phyloP scores from a whole-genome alignment of 2,113 vertebrate genomes.

The Lathamus discolor region DNA sequence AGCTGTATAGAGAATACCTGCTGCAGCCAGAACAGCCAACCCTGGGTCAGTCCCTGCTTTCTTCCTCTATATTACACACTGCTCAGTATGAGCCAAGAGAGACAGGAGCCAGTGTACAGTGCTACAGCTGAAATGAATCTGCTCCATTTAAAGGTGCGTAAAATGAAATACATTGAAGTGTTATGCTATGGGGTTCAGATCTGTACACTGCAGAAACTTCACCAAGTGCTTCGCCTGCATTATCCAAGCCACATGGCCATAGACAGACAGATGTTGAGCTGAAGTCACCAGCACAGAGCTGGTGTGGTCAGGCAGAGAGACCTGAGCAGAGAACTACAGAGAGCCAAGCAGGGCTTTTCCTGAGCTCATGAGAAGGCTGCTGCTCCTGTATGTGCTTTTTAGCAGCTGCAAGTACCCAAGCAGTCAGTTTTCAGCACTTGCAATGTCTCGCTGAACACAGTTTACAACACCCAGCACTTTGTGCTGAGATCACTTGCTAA shows the following conservation, averaged over 20 bases:
- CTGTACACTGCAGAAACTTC: not conserved
- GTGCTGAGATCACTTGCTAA: not conserved
- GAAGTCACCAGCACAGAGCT: not conserved
- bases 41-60: not conserved
- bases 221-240: not conserved
- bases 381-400: not conserved
- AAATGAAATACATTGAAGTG: not conserved
- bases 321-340: rapidly evolving
- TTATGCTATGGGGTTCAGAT: not conserved
- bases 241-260: not conserved
- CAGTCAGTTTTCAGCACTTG: not conserved
- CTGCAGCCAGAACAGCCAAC: not conserved
- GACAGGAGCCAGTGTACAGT: not conserved
- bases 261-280: not conserved
- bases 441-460: constrained; percentile 20
- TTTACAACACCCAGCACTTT: constrained; percentile 41
- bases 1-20: not conserved
- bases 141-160: not conserved
- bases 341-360: not conserved
- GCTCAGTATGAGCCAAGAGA: not conserved
- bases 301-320: not conserved
- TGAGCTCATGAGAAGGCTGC: not conserved
- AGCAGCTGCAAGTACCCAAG: not conserved
- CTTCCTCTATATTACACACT: not conserved
- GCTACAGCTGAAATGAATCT: not conserved